These are phyloP conservation scores for Scolanthus callimorphus DNA, from an alignment of 92 coral and sea anemone genomes.

Conservation along the genomic window DNA sequence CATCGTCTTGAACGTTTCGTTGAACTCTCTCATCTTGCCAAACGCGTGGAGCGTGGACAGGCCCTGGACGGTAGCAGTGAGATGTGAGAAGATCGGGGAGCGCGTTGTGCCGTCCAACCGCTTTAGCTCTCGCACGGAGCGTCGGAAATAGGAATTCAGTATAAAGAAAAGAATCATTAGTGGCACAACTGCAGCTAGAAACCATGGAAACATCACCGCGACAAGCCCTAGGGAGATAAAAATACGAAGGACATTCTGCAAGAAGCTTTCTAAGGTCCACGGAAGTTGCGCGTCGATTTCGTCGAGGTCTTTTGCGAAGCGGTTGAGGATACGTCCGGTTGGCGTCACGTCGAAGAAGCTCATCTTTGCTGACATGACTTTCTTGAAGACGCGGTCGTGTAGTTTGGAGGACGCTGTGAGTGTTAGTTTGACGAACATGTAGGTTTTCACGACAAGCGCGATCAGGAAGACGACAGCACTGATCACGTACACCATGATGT, in stretches of 20 bases:
- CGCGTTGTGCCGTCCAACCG: constrained; percentile 84
- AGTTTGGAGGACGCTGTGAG: constrained; percentile 80
- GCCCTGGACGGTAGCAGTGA: constrained; percentile 90
- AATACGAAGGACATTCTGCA: constrained; percentile 60
- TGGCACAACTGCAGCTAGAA: constrained; percentile 65
- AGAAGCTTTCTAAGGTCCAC: constrained; percentile 54
- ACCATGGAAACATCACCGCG: constrained; percentile 78
- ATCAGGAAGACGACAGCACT: constrained; percentile 44
- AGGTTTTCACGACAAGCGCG: constrained; percentile 58
- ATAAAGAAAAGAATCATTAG: constrained; percentile 60
- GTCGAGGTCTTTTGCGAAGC: constrained; percentile 90
- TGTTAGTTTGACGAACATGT: constrained; percentile 50
- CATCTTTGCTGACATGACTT: constrained; percentile 73
- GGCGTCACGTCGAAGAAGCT: constrained; percentile 92
- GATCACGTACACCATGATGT: constrained; percentile 59
- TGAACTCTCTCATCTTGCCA: constrained; percentile 78
- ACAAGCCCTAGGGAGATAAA: constrained; percentile 58
- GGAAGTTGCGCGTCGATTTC: constrained; percentile 86
- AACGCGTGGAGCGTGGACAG: constrained; percentile 90
- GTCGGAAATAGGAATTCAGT: constrained; percentile 62
- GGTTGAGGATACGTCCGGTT: constrained; percentile 83
- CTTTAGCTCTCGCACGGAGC: constrained; percentile 90
- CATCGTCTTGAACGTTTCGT: constrained; percentile 40
- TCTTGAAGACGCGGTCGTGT: constrained; percentile 74
- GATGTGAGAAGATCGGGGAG: constrained; percentile 84